Evolutionary conservation across 1,140 invertebrate species (phyloP), one percentile per base, ranked within the genome.

Genomic region (Cecropterus lyciades): DNA sequence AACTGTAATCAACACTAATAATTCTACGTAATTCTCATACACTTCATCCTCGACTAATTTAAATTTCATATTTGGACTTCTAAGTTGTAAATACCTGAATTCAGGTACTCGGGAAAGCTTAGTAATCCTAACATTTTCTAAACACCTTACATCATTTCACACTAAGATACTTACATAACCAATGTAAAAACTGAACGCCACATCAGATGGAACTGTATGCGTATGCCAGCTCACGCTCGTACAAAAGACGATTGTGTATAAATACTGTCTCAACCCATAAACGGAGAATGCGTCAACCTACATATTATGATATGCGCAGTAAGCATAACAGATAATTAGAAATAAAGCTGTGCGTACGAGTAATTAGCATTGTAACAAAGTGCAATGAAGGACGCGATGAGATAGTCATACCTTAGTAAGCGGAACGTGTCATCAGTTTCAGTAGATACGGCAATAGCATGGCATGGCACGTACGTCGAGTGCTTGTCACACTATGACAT

Each of bases 351-450:
- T 16, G 46, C 10, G 43, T 59, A 40, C n/a, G 37, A 40, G n/a
- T 40, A 24, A 59, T 43, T 59, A 40, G 46, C 37, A 59, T 52
- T 59, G 46, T 42, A 67, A 67, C 16, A 62, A 62, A 40, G 17
- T 49, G n/a, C 30, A 62, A 14, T 45, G 57, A 51, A 62, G 57
- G 57, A 60, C 57, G 45, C 27, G 45, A 8, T 17, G 57, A 63
- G 10, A 63, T 57, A 56, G 37, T 57, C 60, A 64, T 49, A 17
- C 43, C 30, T 64, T 57, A 62, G 59, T 74, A 56, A 68, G 62
- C 67, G 69, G 56, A 67, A 73, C 71, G 65, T 72, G 69, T 72
- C 76, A 70, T 75, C 70, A 65, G 67, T 64, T 70, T 63, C 51
- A 72, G 70, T 67, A 63, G 65, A 70, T 76, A 73, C 65, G 63